A percentile compares a stretch with the other conserved stretches of the same genome.
Evolutionary conservation across 2,113 vertebrate genomes (phyloP).

Genomic region (Saguinus imperator): DNA sequence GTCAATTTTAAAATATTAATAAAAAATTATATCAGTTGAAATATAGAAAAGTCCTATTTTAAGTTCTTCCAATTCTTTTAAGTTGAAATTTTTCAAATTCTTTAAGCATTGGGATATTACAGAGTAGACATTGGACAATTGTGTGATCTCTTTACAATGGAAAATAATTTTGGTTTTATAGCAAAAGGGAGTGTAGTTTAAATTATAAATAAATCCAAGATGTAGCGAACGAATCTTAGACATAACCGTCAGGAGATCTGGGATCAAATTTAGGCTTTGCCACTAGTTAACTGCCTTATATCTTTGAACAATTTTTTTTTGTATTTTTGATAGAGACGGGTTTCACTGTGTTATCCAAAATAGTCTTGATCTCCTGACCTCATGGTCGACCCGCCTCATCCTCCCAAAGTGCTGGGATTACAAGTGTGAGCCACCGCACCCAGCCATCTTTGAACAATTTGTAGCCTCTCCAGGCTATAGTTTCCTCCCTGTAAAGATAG

Average conservation of each 20-base stretch:
- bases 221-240: constrained; percentile 4
- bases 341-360: no score
- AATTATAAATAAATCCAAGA: constrained; percentile 28
- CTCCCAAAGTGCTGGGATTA: no score
- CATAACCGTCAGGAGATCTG: not conserved
- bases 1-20: not conserved
- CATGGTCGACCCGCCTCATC: no score
- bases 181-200: not conserved
- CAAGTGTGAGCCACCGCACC: no score
- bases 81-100: not conserved
- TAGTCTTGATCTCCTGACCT: no score
- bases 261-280: constrained; percentile 40
- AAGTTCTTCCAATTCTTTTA: not conserved
- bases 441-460: not conserved
- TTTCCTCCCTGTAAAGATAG: constrained; percentile 30
- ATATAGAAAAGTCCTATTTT: constrained; percentile 11
- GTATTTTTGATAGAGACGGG: no score
- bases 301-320: not conserved
- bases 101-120: not conserved
- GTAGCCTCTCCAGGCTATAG: not conserved
- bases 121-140: not conserved
- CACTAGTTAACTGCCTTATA: constrained; percentile 2
- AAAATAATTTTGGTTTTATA: constrained; percentile 54
- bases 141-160: not conserved
- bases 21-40: not conserved